These are phyloP conservation scores for Helobdella robusta DNA, from an alignment of 2,888 invertebrate genomes.

Conservation along the genomic window DNA sequence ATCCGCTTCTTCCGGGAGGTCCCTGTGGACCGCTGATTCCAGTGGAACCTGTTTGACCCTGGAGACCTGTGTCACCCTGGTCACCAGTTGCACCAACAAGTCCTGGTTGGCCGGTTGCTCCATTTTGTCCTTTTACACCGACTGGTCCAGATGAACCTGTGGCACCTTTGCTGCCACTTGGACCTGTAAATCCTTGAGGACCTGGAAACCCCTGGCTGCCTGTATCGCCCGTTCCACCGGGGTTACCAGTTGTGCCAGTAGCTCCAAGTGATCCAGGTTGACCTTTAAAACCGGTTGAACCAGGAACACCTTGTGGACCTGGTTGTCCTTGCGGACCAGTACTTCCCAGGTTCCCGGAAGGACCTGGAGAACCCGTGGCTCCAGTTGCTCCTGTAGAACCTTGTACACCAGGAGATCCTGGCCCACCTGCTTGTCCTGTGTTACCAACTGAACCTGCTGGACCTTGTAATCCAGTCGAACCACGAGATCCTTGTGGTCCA, in stretches of 20 bases:
- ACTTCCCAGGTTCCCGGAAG: background rate
- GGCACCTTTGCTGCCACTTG: background rate
- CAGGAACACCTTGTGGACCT: slow-evolving; percentile 14
- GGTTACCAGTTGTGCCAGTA: slow-evolving; percentile 29
- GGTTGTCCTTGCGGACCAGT: background rate
- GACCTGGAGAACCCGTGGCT: background rate
- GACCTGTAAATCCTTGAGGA: slow-evolving; percentile 10
- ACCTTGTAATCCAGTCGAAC: background rate
- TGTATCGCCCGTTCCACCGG: slow-evolving; percentile 30
- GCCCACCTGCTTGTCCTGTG: background rate
- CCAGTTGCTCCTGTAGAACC: slow-evolving; percentile 6
- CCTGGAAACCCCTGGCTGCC: slow-evolving; percentile 28
- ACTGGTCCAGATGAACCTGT: background rate
- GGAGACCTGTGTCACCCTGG: slow-evolving; percentile 17
- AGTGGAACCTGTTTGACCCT: slow-evolving; percentile 38
- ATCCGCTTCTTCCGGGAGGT: slow-evolving; percentile 23
- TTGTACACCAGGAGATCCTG: background rate
- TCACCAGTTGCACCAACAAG: slow-evolving; percentile 21
- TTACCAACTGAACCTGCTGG: background rate
- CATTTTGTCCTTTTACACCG: slow-evolving; percentile 20
- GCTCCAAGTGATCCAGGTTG: slow-evolving; percentile 29
- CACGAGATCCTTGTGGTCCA: slow-evolving; percentile 36
- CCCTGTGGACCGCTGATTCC: slow-evolving; percentile 31
- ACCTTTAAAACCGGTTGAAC: slow-evolving; percentile 29
- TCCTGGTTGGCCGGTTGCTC: slow-evolving; percentile 10